phyloP scores from a whole-genome alignment of 2,888 invertebrate genomes.

The Tricholauxania praeusta region DNA sequence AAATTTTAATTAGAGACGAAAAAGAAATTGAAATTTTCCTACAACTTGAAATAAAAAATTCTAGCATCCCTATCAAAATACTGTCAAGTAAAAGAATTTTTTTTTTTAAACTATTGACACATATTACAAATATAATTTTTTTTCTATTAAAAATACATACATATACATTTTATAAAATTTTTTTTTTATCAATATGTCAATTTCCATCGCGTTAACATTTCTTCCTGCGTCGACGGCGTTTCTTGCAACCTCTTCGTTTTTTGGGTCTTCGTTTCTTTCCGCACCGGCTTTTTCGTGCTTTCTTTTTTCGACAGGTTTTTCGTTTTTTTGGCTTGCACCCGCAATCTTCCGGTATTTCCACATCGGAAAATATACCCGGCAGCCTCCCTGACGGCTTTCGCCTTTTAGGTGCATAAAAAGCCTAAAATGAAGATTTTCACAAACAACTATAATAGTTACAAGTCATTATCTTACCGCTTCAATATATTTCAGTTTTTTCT shows the following conservation, averaged over 20 bases:
- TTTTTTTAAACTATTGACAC: too few relatives aligned
- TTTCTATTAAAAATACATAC: too few relatives aligned
- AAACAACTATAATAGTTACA: not conserved
- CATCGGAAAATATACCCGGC: not conserved
- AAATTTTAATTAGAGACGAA: too few relatives aligned
- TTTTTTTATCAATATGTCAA: too few relatives aligned
- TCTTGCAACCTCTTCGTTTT: constrained; percentile 23
- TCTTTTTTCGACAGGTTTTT: not conserved
- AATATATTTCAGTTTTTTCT: constrained; percentile 40
- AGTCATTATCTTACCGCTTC: constrained; percentile 38
- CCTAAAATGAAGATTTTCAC: constrained; percentile 37
- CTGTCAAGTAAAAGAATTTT: too few relatives aligned
- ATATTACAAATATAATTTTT: too few relatives aligned
- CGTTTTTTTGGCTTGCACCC: too few relatives aligned
- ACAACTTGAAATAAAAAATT: too few relatives aligned
- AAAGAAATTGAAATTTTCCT: too few relatives aligned
- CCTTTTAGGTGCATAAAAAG: constrained; percentile 43
- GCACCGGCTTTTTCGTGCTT: not conserved
- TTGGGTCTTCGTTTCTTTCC: constrained; percentile 2
- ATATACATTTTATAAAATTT: too few relatives aligned
- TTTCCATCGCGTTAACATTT: too few relatives aligned
- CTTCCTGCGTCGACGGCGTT: constrained; percentile 7
- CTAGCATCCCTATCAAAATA: too few relatives aligned
- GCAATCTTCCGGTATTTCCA: not conserved
- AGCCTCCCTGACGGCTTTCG: constrained; percentile 10